phyloP scores from a whole-genome alignment of 2,888 invertebrate genomes.

The Pilophorus perplexus region DNA sequence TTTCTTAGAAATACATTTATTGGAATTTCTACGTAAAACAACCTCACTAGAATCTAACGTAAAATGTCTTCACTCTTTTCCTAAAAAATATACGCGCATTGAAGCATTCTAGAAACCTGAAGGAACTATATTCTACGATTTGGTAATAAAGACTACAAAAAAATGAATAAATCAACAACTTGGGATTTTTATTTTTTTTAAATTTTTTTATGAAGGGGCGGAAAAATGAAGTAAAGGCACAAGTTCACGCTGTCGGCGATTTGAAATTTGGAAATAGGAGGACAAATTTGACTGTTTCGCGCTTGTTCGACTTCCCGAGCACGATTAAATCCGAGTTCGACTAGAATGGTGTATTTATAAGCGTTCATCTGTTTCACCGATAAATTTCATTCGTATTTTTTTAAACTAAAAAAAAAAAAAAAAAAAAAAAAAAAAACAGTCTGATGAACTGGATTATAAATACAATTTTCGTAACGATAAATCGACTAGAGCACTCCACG shows the following conservation, averaged over 20 bases:
- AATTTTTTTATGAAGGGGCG: too few species aligned
- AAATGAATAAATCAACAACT: too few species aligned
- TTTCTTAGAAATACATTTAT: conserved; percentile 1
- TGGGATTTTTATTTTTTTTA: background rate
- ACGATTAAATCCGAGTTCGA: conserved; percentile 31
- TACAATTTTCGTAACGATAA: too few species aligned
- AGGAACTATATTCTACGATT: background rate
- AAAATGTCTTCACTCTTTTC: conserved; percentile 23
- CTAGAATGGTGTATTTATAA: conserved; percentile 36
- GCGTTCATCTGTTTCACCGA: conserved; percentile 33
- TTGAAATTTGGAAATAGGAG: too few species aligned
- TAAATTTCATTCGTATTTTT: conserved; percentile 12
- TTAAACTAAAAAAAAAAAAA: background rate
- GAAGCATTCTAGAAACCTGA: background rate
- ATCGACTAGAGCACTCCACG: too few species aligned
- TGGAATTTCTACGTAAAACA: conserved; percentile 15
- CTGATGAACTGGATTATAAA: conserved; percentile 25
- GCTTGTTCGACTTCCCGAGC: too few species aligned
- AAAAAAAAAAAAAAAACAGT: too few species aligned
- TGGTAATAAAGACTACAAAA: too few species aligned
- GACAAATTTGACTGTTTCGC: too few species aligned
- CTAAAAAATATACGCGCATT: background rate
- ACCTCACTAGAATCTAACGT: conserved; percentile 6
- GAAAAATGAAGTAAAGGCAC: too few species aligned
- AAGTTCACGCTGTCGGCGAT: too few species aligned